Percentiles rank a stretch among this genome's conserved stretches.
Conservation (phyloP, 2,888 invertebrate species). For the Yponomeuta malinellus region DNA sequence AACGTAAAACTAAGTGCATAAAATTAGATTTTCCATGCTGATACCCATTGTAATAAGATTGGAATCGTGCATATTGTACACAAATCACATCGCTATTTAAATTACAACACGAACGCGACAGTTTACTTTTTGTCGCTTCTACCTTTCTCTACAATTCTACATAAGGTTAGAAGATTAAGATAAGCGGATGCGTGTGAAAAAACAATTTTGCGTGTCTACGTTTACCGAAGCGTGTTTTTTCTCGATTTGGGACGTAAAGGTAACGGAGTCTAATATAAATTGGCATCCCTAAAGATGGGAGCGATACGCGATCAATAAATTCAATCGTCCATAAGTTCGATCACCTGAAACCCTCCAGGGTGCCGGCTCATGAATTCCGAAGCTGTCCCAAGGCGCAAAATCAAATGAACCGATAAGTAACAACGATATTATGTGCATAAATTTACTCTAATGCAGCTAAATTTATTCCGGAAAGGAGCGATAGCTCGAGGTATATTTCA, state of each 20-base stretch:
- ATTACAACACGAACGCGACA: too few relatives aligned
- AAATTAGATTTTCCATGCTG: background rate
- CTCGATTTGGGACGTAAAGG: background rate
- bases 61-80: background rate
- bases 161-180: background rate
- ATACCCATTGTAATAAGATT: background rate
- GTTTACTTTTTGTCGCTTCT: background rate
- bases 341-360: constrained; percentile 4
- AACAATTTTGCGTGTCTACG: background rate
- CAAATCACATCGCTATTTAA: background rate
- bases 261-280: background rate
- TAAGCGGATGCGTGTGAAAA: background rate
- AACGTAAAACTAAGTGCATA: background rate
- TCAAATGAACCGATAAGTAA: constrained; percentile 16
- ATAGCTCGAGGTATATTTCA: constrained; percentile 19
- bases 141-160: background rate
- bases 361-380: constrained; percentile 12
- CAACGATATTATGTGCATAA: constrained; percentile 39
- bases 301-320: constrained; percentile 12
- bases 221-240: constrained; percentile 1
- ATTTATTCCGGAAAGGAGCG: constrained; percentile 39
- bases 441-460: constrained; percentile 40
- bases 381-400: constrained; percentile 15
- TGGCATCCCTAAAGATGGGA: constrained; percentile 1
- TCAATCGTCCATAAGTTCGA: constrained; percentile 12